Conservation (phyloP, 2,113 vertebrate genomes). For the Urocitellus parryii region DNA sequence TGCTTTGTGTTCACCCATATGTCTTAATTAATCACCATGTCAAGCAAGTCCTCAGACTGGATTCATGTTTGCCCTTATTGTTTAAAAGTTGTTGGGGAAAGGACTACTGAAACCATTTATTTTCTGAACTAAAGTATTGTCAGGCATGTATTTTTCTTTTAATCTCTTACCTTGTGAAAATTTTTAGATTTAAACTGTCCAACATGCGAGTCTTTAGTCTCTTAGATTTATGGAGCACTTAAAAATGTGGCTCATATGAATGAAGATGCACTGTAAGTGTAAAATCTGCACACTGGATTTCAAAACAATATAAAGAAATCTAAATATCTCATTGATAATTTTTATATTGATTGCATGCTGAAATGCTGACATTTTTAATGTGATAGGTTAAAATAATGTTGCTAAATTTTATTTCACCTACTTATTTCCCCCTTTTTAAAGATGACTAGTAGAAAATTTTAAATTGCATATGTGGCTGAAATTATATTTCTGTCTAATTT, state of each 20-base stretch:
- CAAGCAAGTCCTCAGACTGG: slow-evolving; percentile 40
- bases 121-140: slow-evolving; percentile 6
- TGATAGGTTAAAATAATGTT: slow-evolving; percentile 1
- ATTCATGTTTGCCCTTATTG: slow-evolving; percentile 49
- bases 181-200: not conserved
- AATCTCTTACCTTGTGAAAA: slow-evolving; percentile 20
- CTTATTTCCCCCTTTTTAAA: not conserved
- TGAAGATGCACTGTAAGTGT: not conserved
- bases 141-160: not conserved
- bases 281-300: not conserved
- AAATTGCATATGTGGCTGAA: not conserved
- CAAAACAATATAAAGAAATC: not conserved
- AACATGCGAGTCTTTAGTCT: not conserved
- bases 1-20: slow-evolving; percentile 76
- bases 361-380: slow-evolving; percentile 42
- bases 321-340: not conserved
- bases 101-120: not conserved
- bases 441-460: slow-evolving; percentile 2
- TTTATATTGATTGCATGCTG: not conserved
- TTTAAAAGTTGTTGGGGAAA: slow-evolving; percentile 48
- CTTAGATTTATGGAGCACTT: not conserved
- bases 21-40: slow-evolving; percentile 80
- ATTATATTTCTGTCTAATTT: not conserved
- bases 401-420: not conserved
- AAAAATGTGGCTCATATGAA: not conserved